Evolutionary conservation across 64 coral and sea anemone genomes (phyloP).

Genomic region (Montipora cactus): DNA sequence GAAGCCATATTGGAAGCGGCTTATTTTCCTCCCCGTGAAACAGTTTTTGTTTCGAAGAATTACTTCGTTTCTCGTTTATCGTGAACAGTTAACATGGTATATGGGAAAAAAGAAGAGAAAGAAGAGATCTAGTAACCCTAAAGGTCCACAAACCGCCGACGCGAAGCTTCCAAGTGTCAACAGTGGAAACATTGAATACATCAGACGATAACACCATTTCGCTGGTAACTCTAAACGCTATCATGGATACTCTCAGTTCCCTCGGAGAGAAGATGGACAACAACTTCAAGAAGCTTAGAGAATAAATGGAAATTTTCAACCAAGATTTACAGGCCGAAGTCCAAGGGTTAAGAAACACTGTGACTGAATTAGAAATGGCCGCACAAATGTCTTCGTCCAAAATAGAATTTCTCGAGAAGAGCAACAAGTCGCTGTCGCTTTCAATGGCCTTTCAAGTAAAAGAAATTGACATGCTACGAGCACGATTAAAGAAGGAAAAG

Average conservation of each 20-base stretch:
- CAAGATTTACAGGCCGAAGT: neutral
- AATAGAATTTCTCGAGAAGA: neutral
- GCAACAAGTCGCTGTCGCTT: neutral
- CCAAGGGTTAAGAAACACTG: neutral
- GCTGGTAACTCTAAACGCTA: constrained; percentile 1
- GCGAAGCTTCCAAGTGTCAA: constrained; percentile 4
- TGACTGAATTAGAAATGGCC: constrained; percentile 4
- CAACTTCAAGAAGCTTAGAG: neutral
- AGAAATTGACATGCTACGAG: neutral
- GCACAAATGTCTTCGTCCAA: neutral
- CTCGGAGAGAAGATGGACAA: neutral
- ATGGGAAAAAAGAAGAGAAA: neutral
- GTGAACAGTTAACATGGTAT: neutral
- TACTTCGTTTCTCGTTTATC: neutral
- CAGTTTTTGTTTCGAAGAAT: neutral
- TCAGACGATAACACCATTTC: neutral
- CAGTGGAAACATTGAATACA: neutral
- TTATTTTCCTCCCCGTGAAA: neutral
- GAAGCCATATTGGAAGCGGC: too few species aligned
- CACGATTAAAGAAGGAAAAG: neutral
- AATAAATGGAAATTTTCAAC: constrained; percentile 6
- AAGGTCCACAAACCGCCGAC: neutral
- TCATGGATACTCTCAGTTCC: neutral
- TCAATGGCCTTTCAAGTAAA: neutral
- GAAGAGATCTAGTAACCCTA: constrained; percentile 11